phyloP scores from a whole-genome alignment of 2,888 invertebrate genomes.

The Melieria omissa region DNA sequence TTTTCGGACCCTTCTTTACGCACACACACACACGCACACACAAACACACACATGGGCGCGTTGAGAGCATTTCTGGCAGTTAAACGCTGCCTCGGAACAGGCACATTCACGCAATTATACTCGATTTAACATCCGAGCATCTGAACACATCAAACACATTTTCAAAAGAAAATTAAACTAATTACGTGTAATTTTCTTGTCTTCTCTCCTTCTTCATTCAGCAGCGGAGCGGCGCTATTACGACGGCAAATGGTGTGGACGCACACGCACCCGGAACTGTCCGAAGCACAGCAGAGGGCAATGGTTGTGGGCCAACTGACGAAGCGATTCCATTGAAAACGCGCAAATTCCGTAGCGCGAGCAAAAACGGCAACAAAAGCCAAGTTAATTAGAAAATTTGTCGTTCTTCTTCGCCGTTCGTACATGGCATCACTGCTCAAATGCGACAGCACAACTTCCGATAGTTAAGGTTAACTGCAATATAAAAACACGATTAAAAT shows the following conservation, averaged over 20 bases:
- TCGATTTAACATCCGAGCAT: conserved; percentile 29
- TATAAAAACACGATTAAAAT: conserved; percentile 28
- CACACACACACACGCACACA: no score
- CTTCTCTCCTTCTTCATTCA: conserved; percentile 16
- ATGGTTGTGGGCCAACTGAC: not conserved
- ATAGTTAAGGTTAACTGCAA: conserved; percentile 16
- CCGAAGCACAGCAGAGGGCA: conserved; percentile 2
- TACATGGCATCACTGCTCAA: conserved; percentile 3
- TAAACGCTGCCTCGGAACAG: conserved; percentile 14
- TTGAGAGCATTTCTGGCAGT: conserved; percentile 22
- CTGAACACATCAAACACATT: conserved; percentile 33
- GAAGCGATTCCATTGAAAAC: conserved; percentile 14
- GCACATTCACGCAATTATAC: conserved; percentile 26
- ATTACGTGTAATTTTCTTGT: conserved; percentile 33
- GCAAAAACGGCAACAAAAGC: conserved; percentile 16
- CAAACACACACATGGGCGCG: not conserved
- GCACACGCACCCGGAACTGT: conserved; percentile 21
- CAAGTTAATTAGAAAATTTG: conserved; percentile 24
- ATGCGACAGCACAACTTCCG: conserved; percentile 7
- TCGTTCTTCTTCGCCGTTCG: conserved; percentile 18
- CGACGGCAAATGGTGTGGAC: not conserved
- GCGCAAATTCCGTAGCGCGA: conserved; percentile 6
- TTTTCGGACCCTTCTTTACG: no score
- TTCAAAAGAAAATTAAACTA: conserved; percentile 38
- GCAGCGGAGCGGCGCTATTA: conserved; percentile 7